Percentiles rank a stretch among this genome's conserved stretches.
These are phyloP conservation scores for Archivesica marissinica DNA, from an alignment of 1,140 invertebrate genomes.

Conservation along the genomic window DNA sequence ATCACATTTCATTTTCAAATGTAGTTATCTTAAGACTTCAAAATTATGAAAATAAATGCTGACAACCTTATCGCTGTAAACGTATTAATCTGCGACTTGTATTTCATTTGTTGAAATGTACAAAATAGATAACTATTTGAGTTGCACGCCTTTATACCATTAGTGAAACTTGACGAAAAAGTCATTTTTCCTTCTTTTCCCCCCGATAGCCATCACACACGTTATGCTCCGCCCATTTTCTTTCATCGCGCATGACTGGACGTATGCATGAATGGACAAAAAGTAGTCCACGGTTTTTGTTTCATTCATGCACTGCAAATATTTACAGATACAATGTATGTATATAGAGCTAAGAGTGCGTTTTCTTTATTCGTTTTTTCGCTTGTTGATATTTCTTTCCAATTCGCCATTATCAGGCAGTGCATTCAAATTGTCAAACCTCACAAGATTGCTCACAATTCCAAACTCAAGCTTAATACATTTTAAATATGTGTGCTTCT, in stretches of 20 bases:
- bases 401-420: background rate
- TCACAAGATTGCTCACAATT: too few species aligned
- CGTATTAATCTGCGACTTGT: constrained; percentile 16
- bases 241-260: constrained; percentile 24
- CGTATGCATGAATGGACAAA: background rate
- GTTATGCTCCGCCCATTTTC: constrained; percentile 11
- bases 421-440: background rate
- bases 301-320: background rate
- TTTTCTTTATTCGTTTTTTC: background rate
- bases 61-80: constrained; percentile 17
- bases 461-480: too few species aligned
- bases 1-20: constrained; percentile 14
- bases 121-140: constrained; percentile 33
- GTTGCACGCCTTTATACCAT: background rate
- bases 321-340: background rate
- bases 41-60: constrained; percentile 46
- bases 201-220: constrained; percentile 14
- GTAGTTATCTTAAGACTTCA: constrained; percentile 24
- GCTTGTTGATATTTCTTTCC: background rate
- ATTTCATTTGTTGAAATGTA: constrained; percentile 25
- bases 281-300: constrained; percentile 23
- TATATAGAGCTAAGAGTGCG: background rate
- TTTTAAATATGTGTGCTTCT: too few species aligned
- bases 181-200: constrained; percentile 12
- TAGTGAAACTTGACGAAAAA: constrained; percentile 12